Base-by-base conservation (phyloP, 1,140 invertebrate species). In the Cepaea nemoralis region DNA sequence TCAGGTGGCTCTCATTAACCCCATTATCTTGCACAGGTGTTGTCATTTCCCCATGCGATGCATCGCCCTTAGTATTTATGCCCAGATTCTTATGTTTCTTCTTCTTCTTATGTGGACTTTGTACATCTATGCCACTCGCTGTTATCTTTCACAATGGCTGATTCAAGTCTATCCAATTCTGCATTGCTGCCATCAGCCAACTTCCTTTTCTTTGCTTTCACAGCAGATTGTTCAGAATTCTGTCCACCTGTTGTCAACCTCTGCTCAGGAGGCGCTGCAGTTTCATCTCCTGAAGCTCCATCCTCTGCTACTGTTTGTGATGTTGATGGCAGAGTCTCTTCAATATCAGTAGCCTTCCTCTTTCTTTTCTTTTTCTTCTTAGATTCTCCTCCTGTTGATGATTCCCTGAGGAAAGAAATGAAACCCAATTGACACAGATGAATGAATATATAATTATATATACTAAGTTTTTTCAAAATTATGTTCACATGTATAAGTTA, bases 71-170 rank as follows among this genome's bases (percentile, higher is more conserved):
- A 39, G 6, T 24, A 10, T 2, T 39, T 22, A 14, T 22, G 2
- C 24, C 8, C 19, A 39, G 2, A 24, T 71, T 39, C 40, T 71
- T 39, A 27, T 2, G 12, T 39, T 31, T 69, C 37, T 75, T 75
- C 14, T 75, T 75, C n/a, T 75, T 75, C 73, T 75, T 75, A 24
- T 42, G 10, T 33, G 12, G 39, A 45, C 31, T 75, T 27, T 42
- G 39, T 33, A 35, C 31, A 22, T 45, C 42, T 22, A 8, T 50
- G 16, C 14, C 14, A n/a, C 31, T n/a, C 73, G 5, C 31, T 50
- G 1, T 0, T 50, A 5, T 50, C 19, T 2, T 19, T 75, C 22
- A 6, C 40, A 6, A 37, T 24, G 12, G 22, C 59, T 2, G 27
- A 10, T 31, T 31, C n/a, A 6, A 24, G 35, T 22, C 10, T 39